A percentile compares a stretch with the other conserved stretches of the same genome.
Conservation (phyloP, 2,113 vertebrate species). For the Ranitomeya variabilis region DNA sequence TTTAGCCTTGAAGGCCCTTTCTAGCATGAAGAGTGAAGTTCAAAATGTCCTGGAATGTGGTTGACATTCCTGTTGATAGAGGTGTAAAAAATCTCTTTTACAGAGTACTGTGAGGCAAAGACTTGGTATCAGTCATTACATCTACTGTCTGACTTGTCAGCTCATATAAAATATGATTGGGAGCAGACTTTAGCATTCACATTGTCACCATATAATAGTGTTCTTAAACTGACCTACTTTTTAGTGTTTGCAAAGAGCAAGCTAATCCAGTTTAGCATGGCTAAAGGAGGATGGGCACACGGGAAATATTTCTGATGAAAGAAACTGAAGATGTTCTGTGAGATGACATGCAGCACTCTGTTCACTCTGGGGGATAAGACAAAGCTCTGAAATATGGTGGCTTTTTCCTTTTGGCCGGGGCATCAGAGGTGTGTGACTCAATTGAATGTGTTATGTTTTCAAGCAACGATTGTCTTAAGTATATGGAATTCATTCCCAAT, state of each 20-base stretch:
- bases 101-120: neutral
- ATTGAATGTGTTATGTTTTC: neutral
- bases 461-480: neutral
- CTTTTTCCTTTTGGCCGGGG: constrained; percentile 56
- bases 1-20: neutral
- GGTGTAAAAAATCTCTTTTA: neutral
- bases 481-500: neutral
- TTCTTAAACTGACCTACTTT: constrained; percentile 76
- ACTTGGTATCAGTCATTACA: neutral
- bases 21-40: neutral
- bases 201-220: constrained; percentile 59
- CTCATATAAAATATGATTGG: constrained; percentile 48
- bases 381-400: constrained; percentile 4
- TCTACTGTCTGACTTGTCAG: neutral
- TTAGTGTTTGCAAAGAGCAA: constrained; percentile 66
- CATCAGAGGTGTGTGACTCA: constrained; percentile 55
- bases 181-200: constrained; percentile 56
- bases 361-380: constrained; percentile 58
- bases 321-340: constrained; percentile 65
- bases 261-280: constrained; percentile 74
- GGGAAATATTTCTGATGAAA: constrained; percentile 61
- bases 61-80: neutral
- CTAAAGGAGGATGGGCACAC: constrained; percentile 64
- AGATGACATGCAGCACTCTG: constrained; percentile 66
- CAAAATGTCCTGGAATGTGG: neutral